Conservation (phyloP, 53 echinoderm and acorn worm genomes). For the Paelopatides confundens region DNA sequence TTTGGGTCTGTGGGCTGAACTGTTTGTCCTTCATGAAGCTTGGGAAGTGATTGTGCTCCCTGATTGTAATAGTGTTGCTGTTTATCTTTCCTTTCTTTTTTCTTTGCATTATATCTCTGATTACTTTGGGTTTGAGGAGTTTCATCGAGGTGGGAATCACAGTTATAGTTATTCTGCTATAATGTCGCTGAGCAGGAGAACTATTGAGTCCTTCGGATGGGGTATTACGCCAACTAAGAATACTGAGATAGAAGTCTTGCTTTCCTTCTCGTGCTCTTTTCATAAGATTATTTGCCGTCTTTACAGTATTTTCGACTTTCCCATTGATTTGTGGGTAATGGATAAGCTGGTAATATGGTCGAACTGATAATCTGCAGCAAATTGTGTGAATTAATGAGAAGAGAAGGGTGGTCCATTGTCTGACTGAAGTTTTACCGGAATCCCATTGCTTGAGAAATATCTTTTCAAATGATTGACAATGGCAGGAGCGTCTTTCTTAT, state of each 20-base stretch:
- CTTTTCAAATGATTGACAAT: constrained; percentile 46
- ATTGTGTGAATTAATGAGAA: constrained; percentile 46
- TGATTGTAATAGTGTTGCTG: neutral
- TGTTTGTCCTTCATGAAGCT: constrained; percentile 20
- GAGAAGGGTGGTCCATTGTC: constrained; percentile 70
- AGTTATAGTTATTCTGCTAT: constrained; percentile 42
- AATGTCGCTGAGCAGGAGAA: constrained; percentile 68
- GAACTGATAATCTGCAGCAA: constrained; percentile 52
- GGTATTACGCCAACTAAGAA: constrained; percentile 55
- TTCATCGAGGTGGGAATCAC: constrained; percentile 28
- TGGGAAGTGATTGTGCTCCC: neutral
- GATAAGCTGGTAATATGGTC: constrained; percentile 59
- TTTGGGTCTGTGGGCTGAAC: neutral
- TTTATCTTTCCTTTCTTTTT: constrained; percentile 31
- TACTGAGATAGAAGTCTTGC: constrained; percentile 47
- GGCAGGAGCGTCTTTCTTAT: constrained; percentile 52
- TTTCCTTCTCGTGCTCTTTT: constrained; percentile 45
- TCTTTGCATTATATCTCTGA: constrained; percentile 22
- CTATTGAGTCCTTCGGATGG: constrained; percentile 56
- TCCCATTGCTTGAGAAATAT: constrained; percentile 58
- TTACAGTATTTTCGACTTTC: constrained; percentile 62
- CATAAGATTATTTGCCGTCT: constrained; percentile 45
- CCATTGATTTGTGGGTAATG: constrained; percentile 72
- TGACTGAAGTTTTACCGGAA: constrained; percentile 39
- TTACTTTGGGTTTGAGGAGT: constrained; percentile 67